phyloP scores from a whole-genome alignment of 64 coral and sea anemone species.

The Stichodactyla mertensii region DNA sequence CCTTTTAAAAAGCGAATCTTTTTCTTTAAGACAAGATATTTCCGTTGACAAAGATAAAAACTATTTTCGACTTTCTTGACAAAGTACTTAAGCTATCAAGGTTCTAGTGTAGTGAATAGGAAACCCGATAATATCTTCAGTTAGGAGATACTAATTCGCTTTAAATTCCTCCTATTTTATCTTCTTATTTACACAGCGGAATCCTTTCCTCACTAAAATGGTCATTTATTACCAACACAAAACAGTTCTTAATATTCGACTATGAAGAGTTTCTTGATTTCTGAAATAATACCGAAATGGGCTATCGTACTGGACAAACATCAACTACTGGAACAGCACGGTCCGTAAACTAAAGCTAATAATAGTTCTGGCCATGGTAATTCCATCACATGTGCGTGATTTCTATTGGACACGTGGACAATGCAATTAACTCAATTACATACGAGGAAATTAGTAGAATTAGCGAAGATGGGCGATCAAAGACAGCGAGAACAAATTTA shows the following conservation, averaged over 20 bases:
- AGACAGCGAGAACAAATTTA: not conserved
- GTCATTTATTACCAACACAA: not conserved
- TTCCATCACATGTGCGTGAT: not conserved
- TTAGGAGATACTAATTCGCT: not conserved
- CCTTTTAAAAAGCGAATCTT: not conserved
- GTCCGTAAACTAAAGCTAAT: not conserved
- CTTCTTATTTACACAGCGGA: not conserved
- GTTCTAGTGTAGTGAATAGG: not conserved
- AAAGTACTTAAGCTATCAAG: not conserved
- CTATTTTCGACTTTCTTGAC: not conserved
- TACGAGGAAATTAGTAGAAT: not conserved
- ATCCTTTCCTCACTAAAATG: not conserved
- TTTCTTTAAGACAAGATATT: not conserved
- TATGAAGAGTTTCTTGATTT: no score
- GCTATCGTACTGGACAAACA: not conserved
- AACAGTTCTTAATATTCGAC: not conserved
- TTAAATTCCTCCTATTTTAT: conserved; percentile 1
- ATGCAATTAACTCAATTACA: not conserved
- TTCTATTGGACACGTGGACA: not conserved
- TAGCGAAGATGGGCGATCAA: not conserved
- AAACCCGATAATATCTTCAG: not conserved
- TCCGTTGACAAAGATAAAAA: not conserved
- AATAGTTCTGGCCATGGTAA: not conserved
- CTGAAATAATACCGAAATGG: no score
- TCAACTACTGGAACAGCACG: not conserved